Conservation (phyloP, 2,888 invertebrate species). For the Tuberolachnus salignus region DNA sequence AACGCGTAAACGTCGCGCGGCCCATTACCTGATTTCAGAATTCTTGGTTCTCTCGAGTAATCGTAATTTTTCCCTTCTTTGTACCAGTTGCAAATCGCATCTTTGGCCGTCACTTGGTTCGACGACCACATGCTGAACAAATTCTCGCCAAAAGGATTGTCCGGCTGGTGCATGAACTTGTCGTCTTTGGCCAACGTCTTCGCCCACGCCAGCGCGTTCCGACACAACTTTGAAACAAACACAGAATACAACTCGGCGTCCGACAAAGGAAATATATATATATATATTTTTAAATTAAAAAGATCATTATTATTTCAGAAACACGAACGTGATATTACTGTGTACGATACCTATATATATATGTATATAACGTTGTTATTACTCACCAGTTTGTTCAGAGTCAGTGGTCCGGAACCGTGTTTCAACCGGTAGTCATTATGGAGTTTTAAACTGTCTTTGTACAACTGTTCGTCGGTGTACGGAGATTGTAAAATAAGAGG, state of each 20-base stretch:
- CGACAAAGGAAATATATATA: not conserved
- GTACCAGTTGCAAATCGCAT: slow-evolving; percentile 79
- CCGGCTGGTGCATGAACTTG: slow-evolving; percentile 71
- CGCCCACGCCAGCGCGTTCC: slow-evolving; percentile 75
- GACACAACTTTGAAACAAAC: slow-evolving; percentile 64
- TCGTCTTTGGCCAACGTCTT: slow-evolving; percentile 71
- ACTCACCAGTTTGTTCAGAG: slow-evolving; percentile 65
- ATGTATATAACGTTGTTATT: not conserved
- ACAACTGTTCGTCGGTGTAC: slow-evolving; percentile 61
- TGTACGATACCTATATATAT: not conserved
- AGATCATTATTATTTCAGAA: not conserved
- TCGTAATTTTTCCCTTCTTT: slow-evolving; percentile 73
- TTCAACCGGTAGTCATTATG: slow-evolving; percentile 70
- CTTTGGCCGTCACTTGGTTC: slow-evolving; percentile 71
- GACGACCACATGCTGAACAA: slow-evolving; percentile 74
- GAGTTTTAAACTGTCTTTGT: slow-evolving; percentile 66
- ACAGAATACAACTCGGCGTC: not conserved
- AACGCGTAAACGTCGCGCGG: not conserved
- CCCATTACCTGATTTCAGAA: slow-evolving; percentile 59
- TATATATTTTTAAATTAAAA: not conserved
- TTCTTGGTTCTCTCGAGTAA: slow-evolving; percentile 59
- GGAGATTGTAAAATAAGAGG: slow-evolving; percentile 18
- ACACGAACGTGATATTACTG: not conserved
- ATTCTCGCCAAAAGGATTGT: slow-evolving; percentile 73
- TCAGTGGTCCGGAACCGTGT: slow-evolving; percentile 68